Conservation (phyloP, 2,113 vertebrate genomes). For the Diadophis punctatus region DNA sequence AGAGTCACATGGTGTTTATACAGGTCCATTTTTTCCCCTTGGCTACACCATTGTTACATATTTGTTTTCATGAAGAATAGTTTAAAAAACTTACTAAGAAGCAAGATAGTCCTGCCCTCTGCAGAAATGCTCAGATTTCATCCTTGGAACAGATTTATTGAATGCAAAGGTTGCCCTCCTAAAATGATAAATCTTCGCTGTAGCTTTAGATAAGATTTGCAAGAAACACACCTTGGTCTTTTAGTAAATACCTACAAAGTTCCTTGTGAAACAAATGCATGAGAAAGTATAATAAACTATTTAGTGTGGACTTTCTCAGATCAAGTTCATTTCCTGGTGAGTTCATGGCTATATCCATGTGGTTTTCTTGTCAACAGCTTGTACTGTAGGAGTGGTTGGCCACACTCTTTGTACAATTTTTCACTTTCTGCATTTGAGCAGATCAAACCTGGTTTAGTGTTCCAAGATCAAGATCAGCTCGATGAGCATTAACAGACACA, state of each 20-base stretch:
- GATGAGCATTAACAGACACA: background rate
- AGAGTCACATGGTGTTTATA: background rate
- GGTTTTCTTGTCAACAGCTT: background rate
- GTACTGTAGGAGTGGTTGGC: background rate
- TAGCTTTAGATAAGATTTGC: background rate
- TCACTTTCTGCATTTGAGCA: background rate
- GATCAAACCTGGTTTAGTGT: background rate
- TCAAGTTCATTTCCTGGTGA: background rate
- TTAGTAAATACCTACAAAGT: background rate
- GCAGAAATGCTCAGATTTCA: background rate
- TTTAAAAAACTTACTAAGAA: background rate
- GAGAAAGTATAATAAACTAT: background rate
- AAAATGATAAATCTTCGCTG: background rate
- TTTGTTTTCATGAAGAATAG: background rate
- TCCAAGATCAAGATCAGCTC: background rate
- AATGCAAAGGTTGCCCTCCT: background rate
- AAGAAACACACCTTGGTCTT: background rate
- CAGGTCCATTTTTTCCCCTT: background rate
- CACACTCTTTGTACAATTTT: background rate
- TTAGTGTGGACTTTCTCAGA: background rate
- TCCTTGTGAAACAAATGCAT: background rate
- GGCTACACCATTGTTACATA: background rate
- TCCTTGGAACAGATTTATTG: background rate
- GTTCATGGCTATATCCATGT: background rate
- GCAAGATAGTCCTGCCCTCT: background rate